Evolutionary conservation across 2,113 vertebrate species (phyloP), one percentile per base, ranked within the genome.

Genomic region (Pteruthius melanotis): DNA sequence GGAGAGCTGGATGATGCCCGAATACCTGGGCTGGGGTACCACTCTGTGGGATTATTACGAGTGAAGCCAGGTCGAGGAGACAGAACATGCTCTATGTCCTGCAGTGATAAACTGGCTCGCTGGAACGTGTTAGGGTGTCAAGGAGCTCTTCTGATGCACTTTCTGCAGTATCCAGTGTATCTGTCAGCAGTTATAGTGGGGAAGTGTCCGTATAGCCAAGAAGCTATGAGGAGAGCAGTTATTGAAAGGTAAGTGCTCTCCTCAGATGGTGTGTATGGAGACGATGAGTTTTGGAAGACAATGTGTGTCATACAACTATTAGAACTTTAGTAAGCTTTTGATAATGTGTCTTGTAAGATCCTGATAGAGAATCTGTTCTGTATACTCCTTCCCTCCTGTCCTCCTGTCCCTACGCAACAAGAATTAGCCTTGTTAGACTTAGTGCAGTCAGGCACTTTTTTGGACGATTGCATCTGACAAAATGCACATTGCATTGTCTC

Each of bases 41-140:
- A 99, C 96, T 94, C 63, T 19, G 97, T 98, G 10, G 99, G 99
- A 50, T 63, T 98, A 23, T 97, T 99, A 49, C 97, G 99, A 53
- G 95, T 99, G 65, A 99, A 99, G 96, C 99, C 99, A 0, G 99
- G 99, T 18, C 98, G 99, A 19, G 99, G 99, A 42, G 98, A 99
- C 74, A 98, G 98, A 22, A 99, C 99, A 0, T 90, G 98, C 57
- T 99, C 99, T 31, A 99, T 99, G 95, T 99, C 99, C 89, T 99
- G 99, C 97, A 99, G 99, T 11, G 99, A 99, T 96, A 99, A 99
- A 94, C 71, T 99, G 90, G 98, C 98, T 49, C 98, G 98, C 45
- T 99, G 99, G 99, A 98, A 98, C 3, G 98, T 98, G 53, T 96
- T 99, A 9, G 99, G 99, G 31, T 99, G 99, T 95, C 99, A 99